Evolutionary conservation across 1,140 invertebrate genomes (phyloP), one percentile per base, ranked within the genome.

Genomic region (Belonocnema kinseyi): DNA sequence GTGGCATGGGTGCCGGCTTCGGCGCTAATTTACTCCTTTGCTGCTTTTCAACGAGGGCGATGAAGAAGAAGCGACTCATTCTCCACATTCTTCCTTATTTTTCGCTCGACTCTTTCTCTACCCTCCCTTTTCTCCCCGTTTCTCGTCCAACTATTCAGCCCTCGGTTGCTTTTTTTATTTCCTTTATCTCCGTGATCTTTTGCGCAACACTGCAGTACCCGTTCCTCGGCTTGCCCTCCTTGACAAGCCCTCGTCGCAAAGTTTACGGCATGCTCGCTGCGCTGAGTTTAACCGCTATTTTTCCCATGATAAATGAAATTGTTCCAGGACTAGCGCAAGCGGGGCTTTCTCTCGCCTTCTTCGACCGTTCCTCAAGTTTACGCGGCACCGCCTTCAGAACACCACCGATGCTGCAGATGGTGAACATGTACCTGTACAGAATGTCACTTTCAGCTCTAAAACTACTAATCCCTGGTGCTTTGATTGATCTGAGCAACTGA

Each of bases 251-350:
- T 50, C 21, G 70, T 70, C 72, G 50, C 70, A 85, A 87, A 87
- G 83, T 85, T 84, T 86, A 85, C 80, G 81, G 80, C 74, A 75
- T 75, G 40, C 81, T 77, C 78, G 78, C 52, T 82, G 33, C 70
- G 74, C 78, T n/a, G 79, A 87, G 83, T 88, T 89, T 85, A 88
- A 87, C 83, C 85, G 81, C 78, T 81, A 88, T 89, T 88, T 88
- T 88, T 88, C 84, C 83, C 78, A 78, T 87, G 87, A 87, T 87
- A 88, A 88, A 88, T 88, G 86, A 89, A 88, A 89, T 89, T 88
- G 85, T 88, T 88, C 81, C 75, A 75, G 78, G 79, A 70, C 71
- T 76, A 52, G 74, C 76, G 19, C 72, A 33, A 33, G 54, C 54
- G 78, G 80, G 78, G 26, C 26, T 33, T 77, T 74, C 71, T 51